These are phyloP conservation scores for Bugulina stolonifera DNA, from an alignment of 2,888 invertebrate species.

Conservation along the genomic window DNA sequence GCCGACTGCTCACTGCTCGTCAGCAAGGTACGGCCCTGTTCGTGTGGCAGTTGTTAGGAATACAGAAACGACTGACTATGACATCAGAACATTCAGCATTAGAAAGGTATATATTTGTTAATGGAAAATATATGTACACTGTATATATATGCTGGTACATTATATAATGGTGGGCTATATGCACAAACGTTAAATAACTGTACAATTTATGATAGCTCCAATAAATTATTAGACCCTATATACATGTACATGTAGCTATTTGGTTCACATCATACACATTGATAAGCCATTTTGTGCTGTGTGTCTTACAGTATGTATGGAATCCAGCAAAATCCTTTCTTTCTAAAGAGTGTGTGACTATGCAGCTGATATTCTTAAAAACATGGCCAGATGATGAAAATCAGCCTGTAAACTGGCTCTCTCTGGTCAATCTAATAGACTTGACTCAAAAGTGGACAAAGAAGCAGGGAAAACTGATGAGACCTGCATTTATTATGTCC, in stretches of 20 bases:
- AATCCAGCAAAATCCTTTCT: not conserved
- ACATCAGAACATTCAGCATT: conserved; percentile 9
- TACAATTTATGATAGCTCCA: too few species aligned
- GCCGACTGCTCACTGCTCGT: not conserved
- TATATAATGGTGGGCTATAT: too few species aligned
- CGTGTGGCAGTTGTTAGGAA: not conserved
- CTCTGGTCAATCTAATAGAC: not conserved
- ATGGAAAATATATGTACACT: too few species aligned
- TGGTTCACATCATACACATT: too few species aligned
- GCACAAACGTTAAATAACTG: too few species aligned
- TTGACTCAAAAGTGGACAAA: not conserved
- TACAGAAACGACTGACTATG: not conserved
- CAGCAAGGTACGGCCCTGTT: not conserved
- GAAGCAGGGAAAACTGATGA: not conserved
- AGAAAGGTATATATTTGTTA: conserved; percentile 19
- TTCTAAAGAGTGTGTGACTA: not conserved
- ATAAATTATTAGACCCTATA: too few species aligned
- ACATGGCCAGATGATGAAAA: not conserved
- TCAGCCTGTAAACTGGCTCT: not conserved
- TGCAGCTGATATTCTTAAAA: not conserved
- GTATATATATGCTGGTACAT: too few species aligned
- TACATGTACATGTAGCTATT: too few species aligned
- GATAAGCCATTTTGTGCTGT: too few species aligned
- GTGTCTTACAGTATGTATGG: not conserved
- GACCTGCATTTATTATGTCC: conserved; percentile 12